Base-by-base conservation (phyloP, 2,113 vertebrate genomes). In the Misgurnus mizolepis region DNA sequence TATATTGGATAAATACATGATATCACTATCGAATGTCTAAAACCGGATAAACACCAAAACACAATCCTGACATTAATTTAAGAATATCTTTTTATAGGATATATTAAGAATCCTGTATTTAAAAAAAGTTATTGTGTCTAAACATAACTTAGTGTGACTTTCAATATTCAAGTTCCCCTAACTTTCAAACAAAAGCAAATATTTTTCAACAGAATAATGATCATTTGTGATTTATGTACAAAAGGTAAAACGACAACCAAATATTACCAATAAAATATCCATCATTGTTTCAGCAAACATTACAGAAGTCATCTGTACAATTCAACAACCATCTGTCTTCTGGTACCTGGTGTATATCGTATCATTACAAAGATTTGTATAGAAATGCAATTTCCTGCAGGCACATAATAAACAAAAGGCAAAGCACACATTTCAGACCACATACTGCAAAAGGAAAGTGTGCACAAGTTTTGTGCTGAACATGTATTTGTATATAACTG, bases 41-140 rank as follows among this genome's bases (percentile, higher is more conserved):
- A 39, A 43, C 4, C 17, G 3, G 9, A 72, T 53, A 69, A 58
- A 41, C 49, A 70, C 27, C 27, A 34, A 34, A 34, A 39, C 15
- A 40, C 2, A 15, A 56, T 56, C n/a, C 15, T 18, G 2, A 6
- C n/a, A 18, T 58, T 58, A 58, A 58, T 6, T 58, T 1, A 58
- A 58, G 4, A 18, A 18, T 10, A 47, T 3, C n/a, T 56, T 6
- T 56, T 55, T 12, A 8, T 3, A 49, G 12, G 3, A 49, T 49
- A 11, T 49, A 49, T 15, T 53, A 53, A 53, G 15, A 53, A 11
- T 3, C 0, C 49, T 11, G 4, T 12, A 53, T n/a, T 12, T 15
- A 7, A 15, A 55, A 60, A n/a, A n/a, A 43, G 53, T 73, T 60
- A 41, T 72, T 72, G 69, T 53, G 55, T 50, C 41, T 56, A 41